Evolutionary conservation across 2,797 vertebrate species (phyloP).

Genomic region (Pantherophis vulpinus): DNA sequence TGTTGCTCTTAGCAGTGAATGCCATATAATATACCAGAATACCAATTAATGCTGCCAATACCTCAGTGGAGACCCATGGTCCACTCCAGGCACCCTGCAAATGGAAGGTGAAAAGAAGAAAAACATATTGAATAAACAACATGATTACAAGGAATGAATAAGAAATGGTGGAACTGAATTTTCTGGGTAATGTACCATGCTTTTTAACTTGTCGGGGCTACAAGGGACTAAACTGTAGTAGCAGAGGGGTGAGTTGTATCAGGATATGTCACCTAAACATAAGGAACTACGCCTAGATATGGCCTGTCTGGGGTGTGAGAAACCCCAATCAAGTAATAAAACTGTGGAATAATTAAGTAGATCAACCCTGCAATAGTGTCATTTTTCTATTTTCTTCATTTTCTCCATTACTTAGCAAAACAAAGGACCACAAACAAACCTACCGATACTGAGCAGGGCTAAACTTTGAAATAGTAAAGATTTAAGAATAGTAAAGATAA

Average conservation of each 20-base stretch:
- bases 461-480: background rate
- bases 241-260: no score
- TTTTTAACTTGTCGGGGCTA: background rate
- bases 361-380: background rate
- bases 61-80: constrained; percentile 91
- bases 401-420: background rate
- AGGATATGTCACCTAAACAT: background rate
- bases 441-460: background rate
- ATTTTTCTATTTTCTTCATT: background rate
- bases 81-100: constrained; percentile 78
- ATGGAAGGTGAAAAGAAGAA: background rate
- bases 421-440: background rate
- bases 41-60: constrained; percentile 84
- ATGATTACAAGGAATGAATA: background rate
- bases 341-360: background rate
- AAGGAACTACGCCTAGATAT: background rate
- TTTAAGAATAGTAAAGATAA: background rate
- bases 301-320: background rate
- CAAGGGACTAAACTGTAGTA: background rate
- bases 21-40: constrained; percentile 87
- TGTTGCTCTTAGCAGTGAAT: constrained; percentile 85
- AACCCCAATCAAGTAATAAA: background rate
- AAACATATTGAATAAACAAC: background rate
- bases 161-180: background rate
- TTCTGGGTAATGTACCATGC: background rate